Evolutionary conservation across 2,797 vertebrate species (phyloP), one percentile per base, ranked within the genome.

Genomic region (Protonibea diacanthus): DNA sequence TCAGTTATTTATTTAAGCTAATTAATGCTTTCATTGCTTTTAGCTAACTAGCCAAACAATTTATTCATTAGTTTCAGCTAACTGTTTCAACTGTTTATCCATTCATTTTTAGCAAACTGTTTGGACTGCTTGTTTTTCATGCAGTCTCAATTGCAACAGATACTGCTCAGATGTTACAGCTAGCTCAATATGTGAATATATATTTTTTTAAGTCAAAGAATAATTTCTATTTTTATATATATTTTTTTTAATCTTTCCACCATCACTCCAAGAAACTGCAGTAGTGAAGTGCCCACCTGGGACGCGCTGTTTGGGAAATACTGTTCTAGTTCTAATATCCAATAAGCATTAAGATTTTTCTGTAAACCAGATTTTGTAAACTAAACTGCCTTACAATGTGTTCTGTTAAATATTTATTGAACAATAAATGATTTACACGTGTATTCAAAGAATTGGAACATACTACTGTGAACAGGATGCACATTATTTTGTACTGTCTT

Each of bases 401-500:
- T 17, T 33, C 12, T 17, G 9, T 80, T 52, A 33, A 58, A 51
- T 12, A 80, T 52, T 21, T 20, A 44, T 48, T 1, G 58, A 61
- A 62, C 45, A 64, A 66, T 29, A 57, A 45, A 63, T 61, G 11
- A 55, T 45, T 67, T 42, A 40, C 33, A 6, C 8, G 33, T 38
- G 33, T 45, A n/a, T 51, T 59, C 38, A 48, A 15, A 44, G 33
- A 60, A 59, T 1, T 4, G 44, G 20, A 17, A 29, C 5, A 45
- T 48, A 14, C 52, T 18, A 27, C 29, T n/a, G 42, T 25, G 3
- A 51, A 73, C 61, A 61, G 71, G 69, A 56, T 60, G 18, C 42
- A 21, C 47, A 69, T 80, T 49, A 74, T 74, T 80, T 67, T 74
- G 25, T 78, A 81, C 51, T 2, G 72, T 74, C 56, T 74, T 62